phyloP scores from a whole-genome alignment of 2,797 vertebrate species.

The Alfaro cultratus region DNA sequence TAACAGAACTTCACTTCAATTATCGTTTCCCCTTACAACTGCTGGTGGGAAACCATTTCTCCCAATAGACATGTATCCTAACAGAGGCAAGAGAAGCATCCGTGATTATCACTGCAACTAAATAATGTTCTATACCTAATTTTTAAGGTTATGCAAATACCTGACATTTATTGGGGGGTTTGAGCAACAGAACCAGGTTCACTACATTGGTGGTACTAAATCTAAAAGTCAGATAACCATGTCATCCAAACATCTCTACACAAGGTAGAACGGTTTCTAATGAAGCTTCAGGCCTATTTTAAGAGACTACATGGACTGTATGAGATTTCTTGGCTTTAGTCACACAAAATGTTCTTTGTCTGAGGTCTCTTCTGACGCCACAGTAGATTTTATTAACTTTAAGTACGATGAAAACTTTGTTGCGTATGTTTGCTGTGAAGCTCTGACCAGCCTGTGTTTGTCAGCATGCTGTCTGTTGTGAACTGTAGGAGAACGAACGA shows the following conservation, averaged over 20 bases:
- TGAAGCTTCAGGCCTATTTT: neutral
- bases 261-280: neutral
- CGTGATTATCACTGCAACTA: neutral
- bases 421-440: neutral
- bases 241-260: neutral
- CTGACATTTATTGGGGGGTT: neutral
- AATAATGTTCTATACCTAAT: neutral
- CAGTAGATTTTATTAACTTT: neutral
- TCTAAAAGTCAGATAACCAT: neutral
- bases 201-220: neutral
- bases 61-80: neutral
- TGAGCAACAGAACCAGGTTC: neutral
- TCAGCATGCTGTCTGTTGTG: slow-evolving; percentile 3
- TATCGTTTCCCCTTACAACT: neutral
- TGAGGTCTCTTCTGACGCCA: neutral
- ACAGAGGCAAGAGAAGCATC: neutral
- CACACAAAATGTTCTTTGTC: neutral
- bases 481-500: slow-evolving; percentile 24
- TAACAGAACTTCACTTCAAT: neutral
- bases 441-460: neutral
- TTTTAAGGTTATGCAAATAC: neutral
- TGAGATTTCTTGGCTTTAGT: neutral
- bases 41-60: neutral
- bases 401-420: neutral
- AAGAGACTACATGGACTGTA: neutral